phyloP scores from a whole-genome alignment of 2,888 invertebrate genomes.

The Abrostola triplasia region DNA sequence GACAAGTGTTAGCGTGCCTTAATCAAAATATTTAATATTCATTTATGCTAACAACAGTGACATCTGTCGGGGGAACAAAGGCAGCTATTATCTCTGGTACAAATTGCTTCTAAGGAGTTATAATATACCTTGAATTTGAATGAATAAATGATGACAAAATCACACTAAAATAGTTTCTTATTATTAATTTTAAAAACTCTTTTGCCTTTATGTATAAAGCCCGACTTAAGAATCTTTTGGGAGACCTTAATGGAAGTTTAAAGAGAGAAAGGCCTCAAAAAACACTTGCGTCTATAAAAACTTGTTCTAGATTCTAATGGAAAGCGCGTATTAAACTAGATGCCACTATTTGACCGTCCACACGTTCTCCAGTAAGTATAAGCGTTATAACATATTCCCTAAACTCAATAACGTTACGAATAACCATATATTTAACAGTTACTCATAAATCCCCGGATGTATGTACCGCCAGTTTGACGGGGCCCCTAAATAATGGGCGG shows the following conservation, averaged over 20 bases:
- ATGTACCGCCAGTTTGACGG: conserved; percentile 71
- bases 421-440: conserved; percentile 54
- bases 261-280: too few relatives aligned
- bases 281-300: too few relatives aligned
- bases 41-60: conserved; percentile 61
- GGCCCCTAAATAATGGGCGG: conserved; percentile 78
- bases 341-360: not conserved
- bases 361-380: conserved; percentile 9
- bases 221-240: too few relatives aligned
- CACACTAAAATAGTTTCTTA: not conserved
- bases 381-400: conserved; percentile 12
- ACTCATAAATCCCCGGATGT: conserved; percentile 71
- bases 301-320: too few relatives aligned
- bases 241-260: too few relatives aligned
- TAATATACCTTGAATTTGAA: conserved; percentile 28
- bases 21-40: conserved; percentile 54
- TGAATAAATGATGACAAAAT: conserved; percentile 6
- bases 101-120: conserved; percentile 48
- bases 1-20: conserved; percentile 33
- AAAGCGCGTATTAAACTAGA: too few relatives aligned
- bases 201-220: too few relatives aligned
- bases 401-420: conserved; percentile 28
- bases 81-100: conserved; percentile 48
- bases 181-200: too few relatives aligned
- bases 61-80: conserved; percentile 57